Evolutionary conservation across 2,797 vertebrate genomes (phyloP).

Genomic region (Lutjanus campechanus): DNA sequence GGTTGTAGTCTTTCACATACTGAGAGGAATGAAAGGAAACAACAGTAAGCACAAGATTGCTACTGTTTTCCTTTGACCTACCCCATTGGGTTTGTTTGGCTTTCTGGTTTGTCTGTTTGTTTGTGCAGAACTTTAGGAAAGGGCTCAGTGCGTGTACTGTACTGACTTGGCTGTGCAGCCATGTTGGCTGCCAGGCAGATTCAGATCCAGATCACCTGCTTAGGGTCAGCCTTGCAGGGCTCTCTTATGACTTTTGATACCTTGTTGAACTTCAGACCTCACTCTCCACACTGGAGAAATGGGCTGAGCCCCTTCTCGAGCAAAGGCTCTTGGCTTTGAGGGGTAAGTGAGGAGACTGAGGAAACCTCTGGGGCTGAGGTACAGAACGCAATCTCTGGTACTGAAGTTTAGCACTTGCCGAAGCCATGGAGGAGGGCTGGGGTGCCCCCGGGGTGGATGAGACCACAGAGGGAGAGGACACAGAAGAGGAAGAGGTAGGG

Average conservation of each 20-base stretch:
- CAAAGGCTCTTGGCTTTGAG: constrained; percentile 92
- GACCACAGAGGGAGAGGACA: constrained; percentile 87
- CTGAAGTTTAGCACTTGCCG: constrained; percentile 91
- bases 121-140: constrained; percentile 81
- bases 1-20: constrained; percentile 71
- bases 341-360: constrained; percentile 87
- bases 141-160: constrained; percentile 64
- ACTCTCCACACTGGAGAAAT: constrained; percentile 95
- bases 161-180: constrained; percentile 59
- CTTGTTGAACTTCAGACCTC: constrained; percentile 88
- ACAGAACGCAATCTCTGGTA: constrained; percentile 90
- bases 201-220: constrained; percentile 50
- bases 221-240: constrained; percentile 25
- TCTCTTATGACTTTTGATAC: constrained; percentile 48
- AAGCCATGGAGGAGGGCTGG: constrained; percentile 85
- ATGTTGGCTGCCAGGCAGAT: constrained; percentile 51
- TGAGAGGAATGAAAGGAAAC: constrained; percentile 62
- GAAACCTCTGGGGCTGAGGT: constrained; percentile 87
- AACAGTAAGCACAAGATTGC: constrained; percentile 40
- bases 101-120: constrained; percentile 62
- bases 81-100: constrained; percentile 66
- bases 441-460: constrained; percentile 86
- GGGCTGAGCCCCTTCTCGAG: constrained; percentile 91
- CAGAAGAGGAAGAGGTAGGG: constrained; percentile 88
- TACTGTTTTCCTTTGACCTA: constrained; percentile 60